A percentile compares a stretch with the other conserved stretches of the same genome.
These are phyloP conservation scores for Dusona sp. DNA, from an alignment of 2,888 invertebrate genomes.

Conservation along the genomic window DNA sequence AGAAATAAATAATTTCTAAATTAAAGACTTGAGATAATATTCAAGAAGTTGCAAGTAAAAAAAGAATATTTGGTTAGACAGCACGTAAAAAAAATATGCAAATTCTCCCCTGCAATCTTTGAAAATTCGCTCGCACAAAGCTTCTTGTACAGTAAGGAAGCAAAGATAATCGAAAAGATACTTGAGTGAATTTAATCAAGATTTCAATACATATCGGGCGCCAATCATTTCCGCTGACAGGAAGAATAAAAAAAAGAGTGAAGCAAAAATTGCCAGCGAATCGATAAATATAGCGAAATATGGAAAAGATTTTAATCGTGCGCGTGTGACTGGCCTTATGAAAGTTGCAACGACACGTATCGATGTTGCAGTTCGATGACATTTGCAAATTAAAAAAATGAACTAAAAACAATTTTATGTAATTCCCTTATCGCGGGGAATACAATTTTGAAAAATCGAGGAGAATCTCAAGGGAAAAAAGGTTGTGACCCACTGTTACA, in stretches of 20 bases:
- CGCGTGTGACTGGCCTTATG: neutral
- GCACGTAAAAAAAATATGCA: neutral
- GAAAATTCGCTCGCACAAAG: neutral
- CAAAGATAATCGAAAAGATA: constrained; percentile 2
- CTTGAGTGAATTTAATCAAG: neutral
- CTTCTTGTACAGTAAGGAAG: neutral
- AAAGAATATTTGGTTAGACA: neutral
- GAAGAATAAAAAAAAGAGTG: no score
- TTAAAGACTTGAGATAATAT: no score
- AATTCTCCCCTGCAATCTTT: neutral
- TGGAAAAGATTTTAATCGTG: neutral
- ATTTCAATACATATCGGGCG: constrained; percentile 3
- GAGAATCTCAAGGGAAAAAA: neutral
- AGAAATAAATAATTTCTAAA: no score
- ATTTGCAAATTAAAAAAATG: neutral
- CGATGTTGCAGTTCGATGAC: neutral
- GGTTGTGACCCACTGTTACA: neutral
- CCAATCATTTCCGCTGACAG: constrained; percentile 2
- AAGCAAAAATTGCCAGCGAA: neutral
- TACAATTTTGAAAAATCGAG: neutral
- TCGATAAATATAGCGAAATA: neutral
- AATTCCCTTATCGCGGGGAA: neutral
- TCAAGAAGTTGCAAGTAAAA: neutral
- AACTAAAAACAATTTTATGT: constrained; percentile 4
- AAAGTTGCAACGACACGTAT: neutral